Evolutionary conservation across 1,140 invertebrate species (phyloP).

Genomic region (Thalassaphorura encarpata): DNA sequence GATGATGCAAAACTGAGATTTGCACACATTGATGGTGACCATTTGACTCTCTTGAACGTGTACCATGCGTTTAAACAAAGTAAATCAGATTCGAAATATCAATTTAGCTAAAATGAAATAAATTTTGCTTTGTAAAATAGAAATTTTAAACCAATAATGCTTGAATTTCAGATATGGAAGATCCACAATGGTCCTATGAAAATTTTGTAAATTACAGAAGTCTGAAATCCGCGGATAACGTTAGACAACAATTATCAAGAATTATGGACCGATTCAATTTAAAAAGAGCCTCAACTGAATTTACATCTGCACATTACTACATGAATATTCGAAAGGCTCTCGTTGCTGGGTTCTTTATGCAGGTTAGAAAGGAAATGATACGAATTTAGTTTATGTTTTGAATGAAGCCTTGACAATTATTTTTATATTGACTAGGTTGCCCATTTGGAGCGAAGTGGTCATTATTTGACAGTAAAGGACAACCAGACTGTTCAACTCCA

Average conservation of each 20-base stretch:
- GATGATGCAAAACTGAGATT: slow-evolving; percentile 99
- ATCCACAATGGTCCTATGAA: slow-evolving; percentile 97
- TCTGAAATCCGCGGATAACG: slow-evolving; percentile 84
- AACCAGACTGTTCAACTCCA: slow-evolving; percentile 98
- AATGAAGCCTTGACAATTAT: not conserved
- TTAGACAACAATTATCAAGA: slow-evolving; percentile 66
- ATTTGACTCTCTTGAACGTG: slow-evolving; percentile 87
- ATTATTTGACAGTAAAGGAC: slow-evolving; percentile 98
- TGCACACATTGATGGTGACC: slow-evolving; percentile 99
- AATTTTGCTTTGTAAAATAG: not conserved
- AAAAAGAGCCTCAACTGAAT: slow-evolving; percentile 91
- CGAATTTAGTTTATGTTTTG: not conserved
- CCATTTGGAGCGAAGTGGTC: slow-evolving; percentile 87
- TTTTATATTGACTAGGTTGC: slow-evolving; percentile 56
- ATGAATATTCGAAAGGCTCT: slow-evolving; percentile 97
- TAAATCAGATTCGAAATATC: slow-evolving; percentile 49
- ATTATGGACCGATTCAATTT: slow-evolving; percentile 91
- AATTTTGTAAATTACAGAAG: slow-evolving; percentile 99
- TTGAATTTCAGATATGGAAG: slow-evolving; percentile 55
- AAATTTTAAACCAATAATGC: slow-evolving; percentile 11
- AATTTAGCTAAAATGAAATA: not conserved
- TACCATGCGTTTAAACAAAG: slow-evolving; percentile 99
- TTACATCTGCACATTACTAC: slow-evolving; percentile 97
- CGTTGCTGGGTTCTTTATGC: slow-evolving; percentile 99
- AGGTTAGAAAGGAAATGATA: slow-evolving; percentile 53